Conservation (phyloP, 2,888 invertebrate species). For the Glaucopsyche alexis region DNA sequence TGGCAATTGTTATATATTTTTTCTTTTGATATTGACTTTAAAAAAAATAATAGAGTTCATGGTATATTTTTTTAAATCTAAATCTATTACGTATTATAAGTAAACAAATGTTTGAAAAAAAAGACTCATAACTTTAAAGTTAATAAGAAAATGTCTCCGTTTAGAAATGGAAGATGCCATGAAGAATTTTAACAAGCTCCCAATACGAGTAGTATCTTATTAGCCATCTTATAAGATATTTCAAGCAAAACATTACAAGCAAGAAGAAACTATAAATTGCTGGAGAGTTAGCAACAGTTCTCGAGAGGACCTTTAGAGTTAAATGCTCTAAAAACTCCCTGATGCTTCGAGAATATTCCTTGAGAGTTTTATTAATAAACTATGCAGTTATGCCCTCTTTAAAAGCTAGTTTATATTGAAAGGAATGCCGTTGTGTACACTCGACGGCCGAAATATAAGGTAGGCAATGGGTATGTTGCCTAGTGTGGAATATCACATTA, state of each 20-base stretch:
- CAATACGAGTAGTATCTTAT: conserved; percentile 6
- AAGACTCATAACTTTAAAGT: background rate
- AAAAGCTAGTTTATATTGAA: background rate
- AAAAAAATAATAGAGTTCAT: no score
- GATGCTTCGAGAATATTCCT: conserved; percentile 7
- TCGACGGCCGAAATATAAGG: background rate
- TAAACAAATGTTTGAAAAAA: background rate
- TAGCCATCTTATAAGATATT: conserved; percentile 11
- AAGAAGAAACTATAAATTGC: conserved; percentile 23
- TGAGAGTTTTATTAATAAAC: conserved; percentile 14
- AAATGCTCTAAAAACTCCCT: conserved; percentile 21
- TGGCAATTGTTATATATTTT: no score
- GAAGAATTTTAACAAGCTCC: conserved; percentile 3
- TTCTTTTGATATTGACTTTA: no score
- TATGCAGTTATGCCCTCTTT: background rate
- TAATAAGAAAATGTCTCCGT: background rate
- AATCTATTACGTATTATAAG: background rate
- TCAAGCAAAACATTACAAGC: conserved; percentile 17
- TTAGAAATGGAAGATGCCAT: background rate
- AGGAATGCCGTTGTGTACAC: background rate
- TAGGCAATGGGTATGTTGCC: no score
- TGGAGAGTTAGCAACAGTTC: conserved; percentile 25
- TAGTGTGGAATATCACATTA: no score
- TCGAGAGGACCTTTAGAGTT: conserved; percentile 17
- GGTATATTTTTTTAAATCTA: background rate